Evolutionary conservation across 2,888 invertebrate genomes (phyloP), one percentile per base, ranked within the genome.

Genomic region (Cyaniris semiargus): DNA sequence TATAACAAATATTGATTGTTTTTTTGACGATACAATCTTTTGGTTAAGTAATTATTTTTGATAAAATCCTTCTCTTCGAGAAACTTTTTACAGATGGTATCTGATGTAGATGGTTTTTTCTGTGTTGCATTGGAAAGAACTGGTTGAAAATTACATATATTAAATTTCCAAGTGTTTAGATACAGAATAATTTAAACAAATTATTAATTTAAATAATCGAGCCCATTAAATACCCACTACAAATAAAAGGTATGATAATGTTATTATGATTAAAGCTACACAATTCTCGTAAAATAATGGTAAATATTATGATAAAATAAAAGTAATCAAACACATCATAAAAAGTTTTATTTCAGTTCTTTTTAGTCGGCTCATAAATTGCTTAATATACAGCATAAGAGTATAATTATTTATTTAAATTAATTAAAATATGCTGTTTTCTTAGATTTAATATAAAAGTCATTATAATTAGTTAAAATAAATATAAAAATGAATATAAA

Each of bases 321-420:
- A 74, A 74, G 48, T 74, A 53, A 74, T 74, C 38, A 74, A 48
- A 48, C 21, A 53, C 44, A 48, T 48, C 15, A 74, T 74, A 74
- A 74, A 72, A 74, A 48, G 74, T 74, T 74, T 74, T 74, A 74
- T 74, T 74, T 74, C 74, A 53, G 53, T 74, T 27, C 48, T 74
- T 74, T 31, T 74, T 74, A 27, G 74, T 27, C 48, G 48, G 74
- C 48, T 74, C 74, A 74, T 74, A 74, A 74, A 74, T 74, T 74
- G 74, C 27, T 31, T 23, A 48, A 74, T 74, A 48, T 48, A 74
- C 53, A 23, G 74, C 74, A 7, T 18, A 53, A 13, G 31, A 27
- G 23, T 48, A 48, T 53, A 48, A 74, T 74, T 48, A 74, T 53
- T 74, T 74, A 74, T 74, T 53, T 53, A 53, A 74, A 74, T 74